Evolutionary conservation across 2,888 invertebrate species (phyloP), one percentile per base, ranked within the genome.

Genomic region (Epirrita christyi): DNA sequence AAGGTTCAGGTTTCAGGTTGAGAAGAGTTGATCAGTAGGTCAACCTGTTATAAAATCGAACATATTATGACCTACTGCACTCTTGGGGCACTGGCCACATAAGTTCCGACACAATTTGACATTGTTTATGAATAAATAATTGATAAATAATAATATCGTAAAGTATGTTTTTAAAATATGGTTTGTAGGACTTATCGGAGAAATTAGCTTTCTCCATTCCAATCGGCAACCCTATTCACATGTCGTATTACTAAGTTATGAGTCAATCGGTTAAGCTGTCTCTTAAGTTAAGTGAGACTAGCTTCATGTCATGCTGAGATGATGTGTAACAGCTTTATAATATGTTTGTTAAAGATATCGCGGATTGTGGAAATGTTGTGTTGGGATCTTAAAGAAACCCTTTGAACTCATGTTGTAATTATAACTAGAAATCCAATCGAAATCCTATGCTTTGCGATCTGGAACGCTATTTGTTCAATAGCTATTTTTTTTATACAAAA

Each of bases 231-330:
- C 59, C 59, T 59, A 55, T 55, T 55, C 54, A 47, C 41, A 34
- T 47, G 59, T 59, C 61, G 60, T 59, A 60, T 61, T 65, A 61
- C 45, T 75, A 75, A 78, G 58, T 78, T 77, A 77, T 76, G 72
- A 68, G 63, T 69, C 76, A 71, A 78, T 80, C 76, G 68, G 71
- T 68, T 70, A 68, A 64, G 68, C 69, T 71, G 71, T 71, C 75
- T 65, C 57, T 64, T 21, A 66, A 71, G 63, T 66, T 71, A 71
- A 74, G 68, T 75, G 70, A 70, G 72, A 60, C 70, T 68, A 67
- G 59, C 62, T 73, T 71, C 64, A 68, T 68, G 70, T 60, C 70
- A 72, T 59, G 64, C 55, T 66, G 60, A 59, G 60, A 61, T 55
- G 61, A 67, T 47, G 32, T 37, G 42, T 36, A 47, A 38, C 36